Percentiles rank a stretch among this genome's conserved stretches.
Conservation (phyloP, 2,888 invertebrate genomes). For the Harpalus rufipes region DNA sequence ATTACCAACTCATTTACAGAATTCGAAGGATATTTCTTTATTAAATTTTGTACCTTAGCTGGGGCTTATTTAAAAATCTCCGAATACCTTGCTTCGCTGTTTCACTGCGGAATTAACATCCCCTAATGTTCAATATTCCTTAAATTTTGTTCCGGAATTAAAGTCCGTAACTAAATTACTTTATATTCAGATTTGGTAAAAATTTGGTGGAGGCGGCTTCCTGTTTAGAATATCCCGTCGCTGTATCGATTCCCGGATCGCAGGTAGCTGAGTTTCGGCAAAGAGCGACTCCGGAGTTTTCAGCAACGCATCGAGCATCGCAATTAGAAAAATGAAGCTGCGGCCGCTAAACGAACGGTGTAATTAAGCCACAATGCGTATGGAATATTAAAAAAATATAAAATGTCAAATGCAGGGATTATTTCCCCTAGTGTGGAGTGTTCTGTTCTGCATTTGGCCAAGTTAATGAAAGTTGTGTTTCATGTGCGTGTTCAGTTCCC, state of each 20-base stretch:
- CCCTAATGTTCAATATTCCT: not conserved
- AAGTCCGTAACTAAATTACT: not conserved
- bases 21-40: not conserved
- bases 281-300: not conserved
- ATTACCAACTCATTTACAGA: not conserved
- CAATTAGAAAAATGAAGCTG: conserved; percentile 37
- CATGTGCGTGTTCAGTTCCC: conserved; percentile 23
- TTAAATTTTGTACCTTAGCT: not conserved
- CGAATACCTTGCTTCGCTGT: not conserved
- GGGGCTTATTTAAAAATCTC: not conserved
- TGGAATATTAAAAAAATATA: conserved; percentile 45
- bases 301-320: conserved; percentile 18
- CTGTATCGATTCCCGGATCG: conserved; percentile 43
- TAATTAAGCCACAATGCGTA: conserved; percentile 24
- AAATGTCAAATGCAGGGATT: conserved; percentile 22
- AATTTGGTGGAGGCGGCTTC: not conserved
- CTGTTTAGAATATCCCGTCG: not conserved
- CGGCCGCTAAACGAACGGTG: not conserved
- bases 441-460: not conserved
- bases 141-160: not conserved
- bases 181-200: conserved; percentile 6
- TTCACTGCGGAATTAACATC: not conserved
- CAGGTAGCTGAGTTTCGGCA: conserved; percentile 18
- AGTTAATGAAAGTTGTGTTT: conserved; percentile 46
- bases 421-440: not conserved